These are phyloP conservation scores for Papilio aristodemus DNA, from an alignment of 1,140 invertebrate genomes.

Conservation along the genomic window DNA sequence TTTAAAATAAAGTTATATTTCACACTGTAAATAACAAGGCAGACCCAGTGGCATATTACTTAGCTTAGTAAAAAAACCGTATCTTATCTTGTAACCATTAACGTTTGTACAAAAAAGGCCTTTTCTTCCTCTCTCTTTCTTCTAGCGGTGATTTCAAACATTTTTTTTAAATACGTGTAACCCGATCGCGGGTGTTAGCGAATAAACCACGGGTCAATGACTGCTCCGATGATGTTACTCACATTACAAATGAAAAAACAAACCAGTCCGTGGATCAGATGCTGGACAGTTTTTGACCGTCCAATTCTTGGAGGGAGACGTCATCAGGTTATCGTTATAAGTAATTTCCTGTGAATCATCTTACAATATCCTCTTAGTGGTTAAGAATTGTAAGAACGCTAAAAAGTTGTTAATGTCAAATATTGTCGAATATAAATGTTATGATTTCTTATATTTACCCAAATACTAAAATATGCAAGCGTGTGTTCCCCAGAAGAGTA, in stretches of 20 bases:
- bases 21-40: too few species aligned
- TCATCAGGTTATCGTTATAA: slow-evolving; percentile 10
- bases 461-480: too few species aligned
- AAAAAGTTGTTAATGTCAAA: too few species aligned
- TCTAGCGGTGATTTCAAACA: slow-evolving; percentile 3
- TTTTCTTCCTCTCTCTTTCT: not conserved
- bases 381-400: not conserved
- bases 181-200: slow-evolving; percentile 2
- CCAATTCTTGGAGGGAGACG: slow-evolving; percentile 17
- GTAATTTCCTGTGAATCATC: not conserved
- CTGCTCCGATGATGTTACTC: slow-evolving; percentile 5
- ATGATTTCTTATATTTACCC: too few species aligned
- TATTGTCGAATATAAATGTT: too few species aligned
- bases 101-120: not conserved
- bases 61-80: too few species aligned
- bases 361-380: not conserved
- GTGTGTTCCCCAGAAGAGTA: too few species aligned
- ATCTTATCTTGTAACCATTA: too few species aligned
- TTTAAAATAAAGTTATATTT: too few species aligned
- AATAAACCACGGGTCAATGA: not conserved
- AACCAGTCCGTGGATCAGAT: slow-evolving; percentile 19
- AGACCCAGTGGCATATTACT: too few species aligned
- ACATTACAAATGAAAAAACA: slow-evolving; percentile 29
- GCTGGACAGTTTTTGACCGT: slow-evolving; percentile 21
- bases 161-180: not conserved